Base-by-base conservation (phyloP, 2,113 vertebrate species). In the Aviceda subcristata region DNA sequence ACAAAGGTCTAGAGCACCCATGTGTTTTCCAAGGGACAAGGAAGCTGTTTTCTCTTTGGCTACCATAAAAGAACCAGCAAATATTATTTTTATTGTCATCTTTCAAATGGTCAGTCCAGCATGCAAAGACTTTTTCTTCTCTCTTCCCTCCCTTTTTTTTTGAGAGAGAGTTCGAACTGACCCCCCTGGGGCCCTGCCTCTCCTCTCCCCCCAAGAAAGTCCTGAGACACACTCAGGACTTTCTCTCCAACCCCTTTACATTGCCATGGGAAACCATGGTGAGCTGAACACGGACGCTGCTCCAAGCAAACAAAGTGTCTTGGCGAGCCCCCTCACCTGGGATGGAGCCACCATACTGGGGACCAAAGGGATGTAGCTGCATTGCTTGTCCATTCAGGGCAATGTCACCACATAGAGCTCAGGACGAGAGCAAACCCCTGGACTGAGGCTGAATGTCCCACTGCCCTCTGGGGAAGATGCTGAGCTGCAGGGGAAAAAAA, bases 301-400 rank as follows among this genome's bases (percentile, higher is more conserved):
- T 89, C 29, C 4, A 5, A 80, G 55, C 67, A 80, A 90, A 79
- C 36, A 30, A 88, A 94, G 41, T 38, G 79, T 26, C 83, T 79
- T 14, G 3, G 82, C 11, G 60, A 53, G 50, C 0, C 3, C 27
- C 71, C 24, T 72, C 48, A 23, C 63, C 72, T 43, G 0, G 0
- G 69, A 41, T 7, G 34, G 62, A 86, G 67, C 55, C 8, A 7
- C 68, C 74, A 21, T 2, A 5, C 56, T 30, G 20, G 22, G 38
- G n/a, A 87, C 59, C 75, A 55, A 66, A 45, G 75, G 62, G 45
- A 63, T 5, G 5, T 0, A 10, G 30, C 48, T 23, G 5, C 34
- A 30, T 9, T 69, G 57, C 83, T 76, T 66, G 68, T 59, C 29
- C 38, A 6, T 21, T 72, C n/a, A 23, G 83, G 68, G n/a, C 45